Evolutionary conservation across 1,140 invertebrate genomes (phyloP).

Genomic region (Centruroides vittatus): DNA sequence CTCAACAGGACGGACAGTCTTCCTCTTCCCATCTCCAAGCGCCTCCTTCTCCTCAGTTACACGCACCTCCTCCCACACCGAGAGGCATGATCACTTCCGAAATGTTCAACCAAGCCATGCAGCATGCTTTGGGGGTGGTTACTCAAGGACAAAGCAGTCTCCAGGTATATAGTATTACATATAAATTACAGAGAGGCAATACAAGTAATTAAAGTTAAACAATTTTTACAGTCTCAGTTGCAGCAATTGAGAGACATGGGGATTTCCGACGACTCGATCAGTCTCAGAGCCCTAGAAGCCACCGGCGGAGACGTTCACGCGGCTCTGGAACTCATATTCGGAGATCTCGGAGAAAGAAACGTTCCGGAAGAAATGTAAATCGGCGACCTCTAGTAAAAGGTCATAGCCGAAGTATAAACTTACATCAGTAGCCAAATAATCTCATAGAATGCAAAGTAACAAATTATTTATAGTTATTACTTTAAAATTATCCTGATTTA

Average conservation of each 20-base stretch:
- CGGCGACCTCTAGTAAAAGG: no score
- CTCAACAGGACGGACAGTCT: neutral
- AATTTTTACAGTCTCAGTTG: conserved; percentile 23
- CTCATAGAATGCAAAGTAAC: no score
- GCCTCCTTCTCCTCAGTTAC: neutral
- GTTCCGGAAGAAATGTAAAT: no score
- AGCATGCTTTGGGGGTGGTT: conserved; percentile 7
- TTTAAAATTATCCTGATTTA: no score
- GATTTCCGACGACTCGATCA: conserved; percentile 34
- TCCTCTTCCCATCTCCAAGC: neutral
- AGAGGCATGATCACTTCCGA: conserved; percentile 9
- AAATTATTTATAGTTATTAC: no score
- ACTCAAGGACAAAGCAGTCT: neutral
- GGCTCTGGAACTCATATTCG: conserved; percentile 35
- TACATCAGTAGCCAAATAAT: no score
- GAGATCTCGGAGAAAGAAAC: conserved; percentile 11
- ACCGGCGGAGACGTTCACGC: conserved; percentile 35
- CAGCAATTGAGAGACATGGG: conserved; percentile 36
- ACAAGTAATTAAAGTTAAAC: no score
- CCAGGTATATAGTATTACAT: neutral
- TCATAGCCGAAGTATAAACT: no score
- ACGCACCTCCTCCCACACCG: neutral
- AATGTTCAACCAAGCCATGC: conserved; percentile 17
- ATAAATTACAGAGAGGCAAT: no score
- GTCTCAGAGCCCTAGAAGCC: conserved; percentile 30